Conservation (phyloP, 2,888 invertebrate species). For the Strigamia transsilvanica region DNA sequence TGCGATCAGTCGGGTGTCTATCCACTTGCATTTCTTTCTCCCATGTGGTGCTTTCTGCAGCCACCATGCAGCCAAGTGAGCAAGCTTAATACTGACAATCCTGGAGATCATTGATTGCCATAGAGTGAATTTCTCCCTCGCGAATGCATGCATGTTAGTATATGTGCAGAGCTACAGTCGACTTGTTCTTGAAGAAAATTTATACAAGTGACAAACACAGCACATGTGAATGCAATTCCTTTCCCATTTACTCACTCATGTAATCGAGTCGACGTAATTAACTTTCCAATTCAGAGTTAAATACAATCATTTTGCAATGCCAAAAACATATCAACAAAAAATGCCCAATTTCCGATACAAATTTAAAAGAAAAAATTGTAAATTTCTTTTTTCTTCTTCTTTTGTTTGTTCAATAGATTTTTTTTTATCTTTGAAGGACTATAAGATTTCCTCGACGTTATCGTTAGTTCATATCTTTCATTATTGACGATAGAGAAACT, state of each 20-base stretch:
- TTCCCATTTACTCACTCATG: slow-evolving; percentile 1
- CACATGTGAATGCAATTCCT: slow-evolving; percentile 12
- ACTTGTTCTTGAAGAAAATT: slow-evolving; percentile 23
- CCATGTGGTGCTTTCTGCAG: slow-evolving; percentile 31
- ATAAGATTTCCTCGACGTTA: too few species aligned
- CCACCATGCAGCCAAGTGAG: slow-evolving; percentile 46
- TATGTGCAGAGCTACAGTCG: neutral
- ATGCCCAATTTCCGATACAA: neutral
- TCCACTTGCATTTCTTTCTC: slow-evolving; percentile 17
- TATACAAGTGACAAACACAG: slow-evolving; percentile 49
- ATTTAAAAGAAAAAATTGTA: neutral
- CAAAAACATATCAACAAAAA: slow-evolving; percentile 20
- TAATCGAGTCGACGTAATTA: slow-evolving; percentile 35
- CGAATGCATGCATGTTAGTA: neutral
- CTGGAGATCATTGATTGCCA: slow-evolving; percentile 34
- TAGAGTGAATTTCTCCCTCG: neutral
- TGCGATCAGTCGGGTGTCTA: slow-evolving; percentile 7
- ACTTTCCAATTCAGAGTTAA: slow-evolving; percentile 32
- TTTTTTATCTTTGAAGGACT: too few species aligned
- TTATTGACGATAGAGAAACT: too few species aligned
- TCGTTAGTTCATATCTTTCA: too few species aligned
- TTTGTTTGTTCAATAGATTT: too few species aligned
- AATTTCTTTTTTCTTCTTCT: too few species aligned
- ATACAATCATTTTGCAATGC: slow-evolving; percentile 44
- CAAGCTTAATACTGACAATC: slow-evolving; percentile 35